Conservation (phyloP, 2,113 vertebrate genomes). For the Sinocyclocheilus anophthalmus region DNA sequence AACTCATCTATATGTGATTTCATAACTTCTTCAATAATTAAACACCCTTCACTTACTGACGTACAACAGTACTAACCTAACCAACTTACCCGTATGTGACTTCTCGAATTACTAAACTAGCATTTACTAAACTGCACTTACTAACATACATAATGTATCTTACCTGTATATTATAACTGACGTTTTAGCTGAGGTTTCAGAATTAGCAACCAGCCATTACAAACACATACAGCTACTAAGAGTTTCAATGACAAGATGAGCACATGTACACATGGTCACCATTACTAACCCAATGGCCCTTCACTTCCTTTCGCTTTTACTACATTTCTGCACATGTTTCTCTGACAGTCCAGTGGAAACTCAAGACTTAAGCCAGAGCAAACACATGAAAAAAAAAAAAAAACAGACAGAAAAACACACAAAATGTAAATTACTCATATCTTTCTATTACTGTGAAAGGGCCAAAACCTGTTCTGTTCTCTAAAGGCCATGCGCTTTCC, state of each 20-base stretch:
- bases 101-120: not conserved
- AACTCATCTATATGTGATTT: not conserved
- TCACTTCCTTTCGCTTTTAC: not conserved
- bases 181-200: not conserved
- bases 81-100: not conserved
- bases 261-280: conserved; percentile 5
- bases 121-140: not conserved
- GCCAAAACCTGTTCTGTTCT: conserved; percentile 20
- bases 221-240: not conserved
- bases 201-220: not conserved
- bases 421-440: conserved; percentile 21
- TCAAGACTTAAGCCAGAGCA: conserved; percentile 37
- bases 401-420: conserved; percentile 33
- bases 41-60: not conserved
- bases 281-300: not conserved
- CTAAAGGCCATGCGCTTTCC: conserved; percentile 1
- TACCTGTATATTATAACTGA: not conserved
- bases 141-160: not conserved
- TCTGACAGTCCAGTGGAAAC: not conserved
- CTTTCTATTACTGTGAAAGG: conserved; percentile 19
- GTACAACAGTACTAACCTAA: not conserved
- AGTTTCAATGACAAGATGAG: not conserved
- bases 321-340: conserved; percentile 18
- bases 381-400: conserved; percentile 7
- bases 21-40: not conserved